These are phyloP conservation scores for Emys orbicularis DNA, from an alignment of 2,797 vertebrate genomes.

Conservation along the genomic window DNA sequence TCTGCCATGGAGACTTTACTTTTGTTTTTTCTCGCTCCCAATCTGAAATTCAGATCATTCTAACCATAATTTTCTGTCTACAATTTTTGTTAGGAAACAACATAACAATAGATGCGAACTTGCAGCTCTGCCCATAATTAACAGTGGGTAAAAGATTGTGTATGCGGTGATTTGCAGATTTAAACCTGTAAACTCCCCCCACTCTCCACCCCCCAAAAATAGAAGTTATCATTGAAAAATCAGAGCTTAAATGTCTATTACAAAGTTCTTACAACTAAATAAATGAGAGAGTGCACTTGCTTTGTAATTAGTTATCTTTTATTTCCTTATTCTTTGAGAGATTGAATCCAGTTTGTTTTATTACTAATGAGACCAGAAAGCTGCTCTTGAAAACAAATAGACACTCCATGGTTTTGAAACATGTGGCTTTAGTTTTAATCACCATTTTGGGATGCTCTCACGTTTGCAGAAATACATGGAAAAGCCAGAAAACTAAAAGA, in stretches of 20 bases:
- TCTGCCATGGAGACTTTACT: not conserved
- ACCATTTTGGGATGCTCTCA: not conserved
- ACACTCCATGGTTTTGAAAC: not conserved
- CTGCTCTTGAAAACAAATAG: slow-evolving; percentile 12
- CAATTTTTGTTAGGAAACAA: not conserved
- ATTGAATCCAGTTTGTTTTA: not conserved
- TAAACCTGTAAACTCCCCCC: not conserved
- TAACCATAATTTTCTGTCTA: fast-evolving
- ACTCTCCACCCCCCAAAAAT: not conserved
- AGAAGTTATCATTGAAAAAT: not conserved
- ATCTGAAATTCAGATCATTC: not conserved
- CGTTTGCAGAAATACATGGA: not conserved
- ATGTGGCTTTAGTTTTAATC: not conserved
- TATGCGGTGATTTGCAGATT: not conserved
- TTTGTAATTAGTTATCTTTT: not conserved
- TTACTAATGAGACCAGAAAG: not conserved
- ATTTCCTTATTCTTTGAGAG: not conserved
- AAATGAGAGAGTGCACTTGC: not conserved
- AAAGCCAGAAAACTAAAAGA: not conserved
- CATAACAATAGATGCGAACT: not conserved
- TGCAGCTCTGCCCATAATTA: fast-evolving
- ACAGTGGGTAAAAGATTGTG: not conserved
- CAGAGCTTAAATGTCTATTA: not conserved
- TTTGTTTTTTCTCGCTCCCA: not conserved
- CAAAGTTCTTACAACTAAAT: not conserved